Evolutionary conservation across 2,888 invertebrate genomes (phyloP).

Genomic region (Lasioglossum pauxillum): DNA sequence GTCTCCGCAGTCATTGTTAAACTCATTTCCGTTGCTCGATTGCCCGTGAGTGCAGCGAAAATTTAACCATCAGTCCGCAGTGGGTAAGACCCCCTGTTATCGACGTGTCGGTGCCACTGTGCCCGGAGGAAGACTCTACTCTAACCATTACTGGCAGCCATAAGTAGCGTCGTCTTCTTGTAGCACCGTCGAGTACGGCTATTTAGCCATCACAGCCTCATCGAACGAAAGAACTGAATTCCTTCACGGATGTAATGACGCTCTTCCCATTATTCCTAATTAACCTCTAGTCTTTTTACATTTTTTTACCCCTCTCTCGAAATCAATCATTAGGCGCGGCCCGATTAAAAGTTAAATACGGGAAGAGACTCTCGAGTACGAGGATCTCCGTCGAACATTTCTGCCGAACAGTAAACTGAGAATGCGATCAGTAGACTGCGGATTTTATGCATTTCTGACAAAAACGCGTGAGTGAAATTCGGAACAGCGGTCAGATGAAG

Average conservation of each 20-base stretch:
- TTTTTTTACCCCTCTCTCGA: not conserved
- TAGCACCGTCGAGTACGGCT: not conserved
- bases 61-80: slow-evolving; percentile 59
- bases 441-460: too few species aligned
- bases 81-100: slow-evolving; percentile 38
- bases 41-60: slow-evolving; percentile 65
- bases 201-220: slow-evolving; percentile 10
- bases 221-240: slow-evolving; percentile 10
- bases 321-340: not conserved
- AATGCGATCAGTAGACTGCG: too few species aligned
- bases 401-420: too few species aligned
- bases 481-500: too few species aligned
- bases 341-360: too few species aligned
- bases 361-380: too few species aligned
- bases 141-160: slow-evolving; percentile 15
- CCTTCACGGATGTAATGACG: slow-evolving; percentile 5
- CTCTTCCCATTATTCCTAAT: slow-evolving; percentile 1
- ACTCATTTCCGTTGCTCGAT: slow-evolving; percentile 71
- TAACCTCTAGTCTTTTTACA: not conserved
- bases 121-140: slow-evolving; percentile 24
- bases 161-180: slow-evolving; percentile 20
- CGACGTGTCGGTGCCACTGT: slow-evolving; percentile 20
- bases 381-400: too few species aligned
- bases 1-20: slow-evolving; percentile 69
- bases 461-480: too few species aligned